Conservation (phyloP, 1,140 invertebrate genomes). For the Zophobas morio region DNA sequence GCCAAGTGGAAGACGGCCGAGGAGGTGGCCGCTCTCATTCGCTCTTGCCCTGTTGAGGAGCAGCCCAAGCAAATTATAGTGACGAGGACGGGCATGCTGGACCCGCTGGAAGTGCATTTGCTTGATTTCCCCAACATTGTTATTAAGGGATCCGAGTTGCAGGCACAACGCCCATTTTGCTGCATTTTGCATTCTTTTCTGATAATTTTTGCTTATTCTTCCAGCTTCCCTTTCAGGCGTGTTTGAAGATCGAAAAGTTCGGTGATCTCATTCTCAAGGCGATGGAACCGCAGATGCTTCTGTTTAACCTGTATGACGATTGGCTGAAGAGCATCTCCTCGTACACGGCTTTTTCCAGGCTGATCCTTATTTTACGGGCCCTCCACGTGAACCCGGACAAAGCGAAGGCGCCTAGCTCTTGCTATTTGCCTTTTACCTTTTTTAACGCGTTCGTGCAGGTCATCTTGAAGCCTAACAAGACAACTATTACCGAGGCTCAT, state of each 20-base stretch:
- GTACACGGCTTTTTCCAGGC: conserved; percentile 95
- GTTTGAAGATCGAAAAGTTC: conserved; percentile 99
- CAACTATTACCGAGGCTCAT: conserved; percentile 98
- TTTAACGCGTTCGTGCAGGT: no score
- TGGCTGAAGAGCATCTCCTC: conserved; percentile 98
- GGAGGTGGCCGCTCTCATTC: conserved; percentile 99
- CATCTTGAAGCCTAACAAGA: conserved; percentile 98
- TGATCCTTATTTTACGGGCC: conserved; percentile 96
- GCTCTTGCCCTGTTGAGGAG: conserved; percentile 98
- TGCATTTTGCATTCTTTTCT: no score
- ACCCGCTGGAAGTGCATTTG: conserved; percentile 98
- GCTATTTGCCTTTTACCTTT: no score
- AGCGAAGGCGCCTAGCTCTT: no score
- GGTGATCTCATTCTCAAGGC: conserved; percentile 99
- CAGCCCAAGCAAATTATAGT: conserved; percentile 99
- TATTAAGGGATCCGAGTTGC: conserved; percentile 99
- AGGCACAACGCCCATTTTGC: no score
- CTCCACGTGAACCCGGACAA: conserved; percentile 99
- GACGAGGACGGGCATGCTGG: conserved; percentile 99
- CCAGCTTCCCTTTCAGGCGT: conserved; percentile 99
- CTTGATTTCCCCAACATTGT: conserved; percentile 99
- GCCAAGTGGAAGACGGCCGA: conserved; percentile 99
- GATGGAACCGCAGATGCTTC: conserved; percentile 99
- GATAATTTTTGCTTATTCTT: no score
- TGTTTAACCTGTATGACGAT: conserved; percentile 99